A percentile compares a stretch with the other conserved stretches of the same genome.
Evolutionary conservation across 2,888 invertebrate species (phyloP).

Genomic region (Cantharis nigra): DNA sequence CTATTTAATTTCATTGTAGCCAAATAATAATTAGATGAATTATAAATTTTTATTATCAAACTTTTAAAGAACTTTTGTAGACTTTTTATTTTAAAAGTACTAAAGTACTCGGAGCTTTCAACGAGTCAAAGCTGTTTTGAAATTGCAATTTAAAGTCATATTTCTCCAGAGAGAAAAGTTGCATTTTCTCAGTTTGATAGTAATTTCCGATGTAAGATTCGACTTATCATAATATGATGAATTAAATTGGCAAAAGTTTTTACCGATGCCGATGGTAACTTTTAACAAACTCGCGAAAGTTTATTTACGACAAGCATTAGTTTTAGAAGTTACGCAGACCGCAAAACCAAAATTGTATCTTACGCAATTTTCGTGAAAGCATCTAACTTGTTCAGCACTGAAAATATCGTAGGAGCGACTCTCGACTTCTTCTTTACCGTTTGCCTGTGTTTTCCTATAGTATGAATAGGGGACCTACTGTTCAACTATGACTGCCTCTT

Average conservation of each 20-base stretch:
- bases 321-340: too few relatives aligned
- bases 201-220: background rate
- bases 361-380: too few relatives aligned
- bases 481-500: too few relatives aligned
- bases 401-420: too few relatives aligned
- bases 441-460: too few relatives aligned
- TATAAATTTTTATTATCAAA: background rate
- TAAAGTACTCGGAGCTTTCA: background rate
- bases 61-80: background rate
- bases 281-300: background rate
- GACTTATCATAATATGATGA: background rate
- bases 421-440: too few relatives aligned
- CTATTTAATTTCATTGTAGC: too few relatives aligned
- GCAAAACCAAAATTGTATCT: too few relatives aligned
- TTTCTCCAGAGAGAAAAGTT: background rate
- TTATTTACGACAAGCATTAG: too few relatives aligned
- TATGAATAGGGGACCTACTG: too few relatives aligned
- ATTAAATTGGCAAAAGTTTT: background rate
- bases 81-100: background rate
- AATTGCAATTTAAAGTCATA: background rate
- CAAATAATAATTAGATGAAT: background rate
- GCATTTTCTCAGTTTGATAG: background rate
- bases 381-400: too few relatives aligned
- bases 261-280: background rate
- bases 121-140: background rate